Evolutionary conservation across 2,797 vertebrate species (phyloP).

Genomic region (Champsocephalus esox): DNA sequence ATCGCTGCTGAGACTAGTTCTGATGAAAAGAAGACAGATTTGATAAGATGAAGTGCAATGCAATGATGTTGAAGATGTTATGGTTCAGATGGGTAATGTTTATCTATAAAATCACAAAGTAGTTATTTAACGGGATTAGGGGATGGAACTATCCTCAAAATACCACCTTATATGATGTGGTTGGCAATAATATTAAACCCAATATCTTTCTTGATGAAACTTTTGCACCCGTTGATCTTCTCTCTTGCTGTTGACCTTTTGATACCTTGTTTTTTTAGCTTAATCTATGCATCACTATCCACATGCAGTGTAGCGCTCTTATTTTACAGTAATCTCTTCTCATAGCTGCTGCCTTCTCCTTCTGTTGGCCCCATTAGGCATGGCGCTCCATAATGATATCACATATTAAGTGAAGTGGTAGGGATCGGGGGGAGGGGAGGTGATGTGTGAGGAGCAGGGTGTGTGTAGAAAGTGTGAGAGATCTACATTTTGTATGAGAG

Average conservation of each 20-base stretch:
- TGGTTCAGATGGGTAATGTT: background rate
- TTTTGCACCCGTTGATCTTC: slow-evolving; percentile 3
- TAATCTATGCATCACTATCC: slow-evolving; percentile 41
- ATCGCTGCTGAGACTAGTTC: slow-evolving; percentile 13
- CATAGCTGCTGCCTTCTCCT: slow-evolving; percentile 51
- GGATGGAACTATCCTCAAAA: background rate
- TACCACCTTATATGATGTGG: background rate
- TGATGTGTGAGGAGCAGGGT: background rate
- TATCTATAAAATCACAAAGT: background rate
- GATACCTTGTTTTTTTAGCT: slow-evolving; percentile 27
- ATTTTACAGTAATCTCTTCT: slow-evolving; percentile 51
- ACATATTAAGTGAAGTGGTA: slow-evolving; percentile 77
- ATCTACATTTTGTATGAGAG: slow-evolving; percentile 46
- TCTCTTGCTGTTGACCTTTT: slow-evolving; percentile 12
- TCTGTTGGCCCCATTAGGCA: slow-evolving; percentile 75
- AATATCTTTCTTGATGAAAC: slow-evolving; percentile 12
- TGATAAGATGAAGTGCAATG: background rate
- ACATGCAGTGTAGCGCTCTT: slow-evolving; percentile 23
- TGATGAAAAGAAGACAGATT: background rate
- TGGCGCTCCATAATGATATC: slow-evolving; percentile 77
- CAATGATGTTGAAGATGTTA: background rate
- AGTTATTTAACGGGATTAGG: background rate
- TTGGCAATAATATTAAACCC: background rate
- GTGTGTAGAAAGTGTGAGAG: slow-evolving; percentile 18
- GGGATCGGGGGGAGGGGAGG: slow-evolving; percentile 22